Base-by-base conservation (phyloP, 2,888 invertebrate genomes). In the Urechis unicinctus region DNA sequence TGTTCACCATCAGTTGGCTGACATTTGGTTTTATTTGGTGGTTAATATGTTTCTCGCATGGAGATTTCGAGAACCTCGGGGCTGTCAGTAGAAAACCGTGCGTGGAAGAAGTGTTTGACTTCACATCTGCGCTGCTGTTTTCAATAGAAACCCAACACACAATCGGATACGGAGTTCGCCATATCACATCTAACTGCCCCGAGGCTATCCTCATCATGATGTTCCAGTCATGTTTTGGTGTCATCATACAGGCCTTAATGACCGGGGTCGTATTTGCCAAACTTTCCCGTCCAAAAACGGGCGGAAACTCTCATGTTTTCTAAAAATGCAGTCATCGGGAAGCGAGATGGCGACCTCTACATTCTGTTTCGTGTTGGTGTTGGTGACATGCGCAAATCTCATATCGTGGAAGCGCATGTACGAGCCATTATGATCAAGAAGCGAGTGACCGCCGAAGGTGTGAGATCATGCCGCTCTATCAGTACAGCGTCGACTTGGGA, bases 71-170 rank as follows among this genome's bases (percentile, higher is more conserved):
- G 5, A 85, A 88, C 68, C 69, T 71, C 44, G 70, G 73, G 28
- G 60, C 42, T n/a, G 36, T 53, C 1, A 81, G 82, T 55, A 91
- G 89, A 82, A 84, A 81, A 57, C 91, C 88, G 52, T 97, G 96
- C 74, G 89, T 97, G 59, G 84, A 84, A 52, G 88, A 90, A 68
- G 88, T 96, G 62, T 84, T 86, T 69, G 85, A 89, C 55, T 94
- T 96, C 78, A 89, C 91, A 50, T 90, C 94, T 50, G 92, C 94
- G 70, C 92, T 96, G 78, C 83, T 96, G 47, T 96, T 95, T 81
- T 93, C 92, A 63, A 88, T 96, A 52, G 96, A 96, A 82, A 95
- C 95, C 1, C 95, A 96, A 76, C 93, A 94, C 78, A 96, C 95
- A 6, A 95, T 95, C 66, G 93, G 91, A 52, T 92, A 91, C 74